phyloP scores from a whole-genome alignment of 2,113 vertebrate genomes.

The Coryphaenoides rupestris region DNA sequence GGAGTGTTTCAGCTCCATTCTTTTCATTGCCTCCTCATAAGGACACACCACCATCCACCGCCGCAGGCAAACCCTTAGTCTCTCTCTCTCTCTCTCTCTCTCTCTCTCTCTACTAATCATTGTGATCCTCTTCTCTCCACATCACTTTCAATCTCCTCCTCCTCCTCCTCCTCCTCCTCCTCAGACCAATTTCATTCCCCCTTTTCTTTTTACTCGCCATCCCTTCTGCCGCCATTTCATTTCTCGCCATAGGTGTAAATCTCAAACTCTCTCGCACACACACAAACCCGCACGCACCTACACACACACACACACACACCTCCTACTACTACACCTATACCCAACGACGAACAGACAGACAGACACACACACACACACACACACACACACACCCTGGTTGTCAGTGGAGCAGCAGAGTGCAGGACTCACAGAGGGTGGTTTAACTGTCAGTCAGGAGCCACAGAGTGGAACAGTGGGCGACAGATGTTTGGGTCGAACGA shows the following conservation, averaged over 20 bases:
- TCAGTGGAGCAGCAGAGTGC: conserved; percentile 26
- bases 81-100: conserved; percentile 2
- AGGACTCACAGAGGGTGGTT: conserved; percentile 24
- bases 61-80: no score
- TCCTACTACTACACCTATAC: no score
- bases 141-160: conserved; percentile 43
- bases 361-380: conserved; percentile 23
- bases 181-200: conserved; percentile 39
- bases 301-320: no score
- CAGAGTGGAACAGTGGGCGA: conserved; percentile 39
- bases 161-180: conserved; percentile 20
- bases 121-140: conserved; percentile 15
- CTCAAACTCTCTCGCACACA: conserved; percentile 11
- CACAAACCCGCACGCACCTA: not conserved
- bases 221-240: conserved; percentile 16
- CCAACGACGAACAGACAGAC: conserved; percentile 1
- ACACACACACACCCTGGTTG: conserved; percentile 21
- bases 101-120: conserved; percentile 19
- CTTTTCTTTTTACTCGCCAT: conserved; percentile 5
- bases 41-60: no score
- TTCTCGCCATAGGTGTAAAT: conserved; percentile 30
- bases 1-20: no score
- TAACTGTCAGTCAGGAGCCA: conserved; percentile 41
- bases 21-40: no score
- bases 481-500: conserved; percentile 15